Percentiles rank a stretch among this genome's conserved stretches.
Conservation (phyloP, 2,113 vertebrate species). For the Panurus biarmicus region DNA sequence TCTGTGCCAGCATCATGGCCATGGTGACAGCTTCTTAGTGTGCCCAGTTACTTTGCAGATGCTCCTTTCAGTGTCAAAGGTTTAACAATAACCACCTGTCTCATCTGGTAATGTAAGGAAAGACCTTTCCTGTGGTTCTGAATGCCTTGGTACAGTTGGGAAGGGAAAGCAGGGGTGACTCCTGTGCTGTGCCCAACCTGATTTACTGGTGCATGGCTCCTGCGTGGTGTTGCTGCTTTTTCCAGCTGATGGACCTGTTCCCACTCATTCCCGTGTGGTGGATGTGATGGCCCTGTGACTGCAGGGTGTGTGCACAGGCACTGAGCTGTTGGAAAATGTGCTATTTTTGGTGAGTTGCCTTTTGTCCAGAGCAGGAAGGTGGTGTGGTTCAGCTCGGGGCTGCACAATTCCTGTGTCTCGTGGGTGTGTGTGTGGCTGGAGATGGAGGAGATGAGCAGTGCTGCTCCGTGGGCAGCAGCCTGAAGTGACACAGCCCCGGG, state of each 20-base stretch:
- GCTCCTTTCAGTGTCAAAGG: not conserved
- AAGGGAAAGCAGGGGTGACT: not conserved
- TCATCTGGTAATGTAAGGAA: not conserved
- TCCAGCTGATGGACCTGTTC: not conserved
- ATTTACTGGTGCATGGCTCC: not conserved
- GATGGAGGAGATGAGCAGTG: not conserved
- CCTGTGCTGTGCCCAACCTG: not conserved
- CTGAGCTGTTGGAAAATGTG: not conserved
- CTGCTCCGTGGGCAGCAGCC: not conserved
- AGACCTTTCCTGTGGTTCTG: not conserved
- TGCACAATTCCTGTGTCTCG: not conserved
- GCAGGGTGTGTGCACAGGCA: not conserved
- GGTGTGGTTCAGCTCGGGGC: not conserved
- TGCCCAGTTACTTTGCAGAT: not conserved
- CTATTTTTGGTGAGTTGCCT: not conserved
- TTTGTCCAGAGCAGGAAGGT: not conserved
- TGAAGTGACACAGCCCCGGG: rapidly evolving
- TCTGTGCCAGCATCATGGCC: not conserved
- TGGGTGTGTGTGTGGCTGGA: not conserved
- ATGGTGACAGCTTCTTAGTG: not conserved
- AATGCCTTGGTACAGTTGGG: rapidly evolving
- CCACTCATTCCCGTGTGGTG: not conserved
- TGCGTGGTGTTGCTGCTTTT: not conserved
- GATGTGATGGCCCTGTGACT: not conserved
- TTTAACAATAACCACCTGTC: not conserved